These are phyloP conservation scores for Musca domestica DNA, from an alignment of 1,140 invertebrate species.

Conservation along the genomic window DNA sequence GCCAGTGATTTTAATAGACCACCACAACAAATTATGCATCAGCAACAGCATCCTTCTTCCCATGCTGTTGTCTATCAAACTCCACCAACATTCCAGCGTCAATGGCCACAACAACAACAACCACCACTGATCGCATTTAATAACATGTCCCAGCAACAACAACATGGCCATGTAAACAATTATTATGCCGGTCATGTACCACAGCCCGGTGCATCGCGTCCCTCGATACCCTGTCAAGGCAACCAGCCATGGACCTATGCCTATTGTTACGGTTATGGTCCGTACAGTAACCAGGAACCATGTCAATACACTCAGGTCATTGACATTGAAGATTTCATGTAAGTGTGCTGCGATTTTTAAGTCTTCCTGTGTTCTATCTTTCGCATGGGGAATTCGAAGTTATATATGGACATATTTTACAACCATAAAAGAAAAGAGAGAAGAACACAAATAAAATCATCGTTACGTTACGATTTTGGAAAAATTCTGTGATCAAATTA, in stretches of 20 bases:
- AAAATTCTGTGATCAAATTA: too few relatives aligned
- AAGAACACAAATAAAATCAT: too few relatives aligned
- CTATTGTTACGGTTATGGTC: slow-evolving; percentile 60
- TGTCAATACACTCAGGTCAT: slow-evolving; percentile 63
- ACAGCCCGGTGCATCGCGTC: neutral
- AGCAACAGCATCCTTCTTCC: neutral
- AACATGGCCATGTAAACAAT: neutral
- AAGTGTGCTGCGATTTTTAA: slow-evolving; percentile 49
- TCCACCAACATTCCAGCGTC: slow-evolving; percentile 16
- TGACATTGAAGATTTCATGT: slow-evolving; percentile 71
- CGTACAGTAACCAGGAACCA: slow-evolving; percentile 53
- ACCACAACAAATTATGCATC: neutral
- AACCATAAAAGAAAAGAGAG: too few relatives aligned
- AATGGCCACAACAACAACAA: slow-evolving; percentile 11
- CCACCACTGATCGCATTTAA: neutral
- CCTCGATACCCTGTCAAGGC: slow-evolving; percentile 57
- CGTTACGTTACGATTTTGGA: too few relatives aligned
- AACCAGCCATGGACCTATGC: slow-evolving; percentile 61
- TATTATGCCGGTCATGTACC: neutral
- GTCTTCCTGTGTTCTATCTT: neutral
- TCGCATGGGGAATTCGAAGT: too few relatives aligned
- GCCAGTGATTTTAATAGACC: neutral
- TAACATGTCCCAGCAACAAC: neutral
- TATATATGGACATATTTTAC: too few relatives aligned
- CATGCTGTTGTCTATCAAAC: neutral